Evolutionary conservation across 2,888 invertebrate genomes (phyloP).

Genomic region (Euzetes globulus): DNA sequence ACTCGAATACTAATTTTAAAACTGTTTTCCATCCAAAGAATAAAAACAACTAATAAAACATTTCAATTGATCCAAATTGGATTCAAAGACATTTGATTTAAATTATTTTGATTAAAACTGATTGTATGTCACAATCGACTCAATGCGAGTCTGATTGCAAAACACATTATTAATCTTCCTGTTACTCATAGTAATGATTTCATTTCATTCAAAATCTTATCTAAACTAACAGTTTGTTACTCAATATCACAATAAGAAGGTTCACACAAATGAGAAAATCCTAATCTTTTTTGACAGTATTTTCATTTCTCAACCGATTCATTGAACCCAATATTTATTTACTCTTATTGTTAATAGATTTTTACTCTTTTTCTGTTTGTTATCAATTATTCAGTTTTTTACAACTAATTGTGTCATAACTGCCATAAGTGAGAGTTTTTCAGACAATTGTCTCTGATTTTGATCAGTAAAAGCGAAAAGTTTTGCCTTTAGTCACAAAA

Average conservation of each 20-base stretch:
- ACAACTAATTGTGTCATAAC: not conserved
- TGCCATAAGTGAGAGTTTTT: too few species aligned
- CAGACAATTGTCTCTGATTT: too few species aligned
- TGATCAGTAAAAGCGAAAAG: too few species aligned
- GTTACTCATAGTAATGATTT: not conserved
- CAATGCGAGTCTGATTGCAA: not conserved
- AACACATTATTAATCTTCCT: not conserved
- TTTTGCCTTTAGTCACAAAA: not conserved
- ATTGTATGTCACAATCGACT: not conserved
- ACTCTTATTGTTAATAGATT: not conserved
- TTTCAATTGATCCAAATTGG: not conserved
- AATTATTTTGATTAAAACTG: too few species aligned
- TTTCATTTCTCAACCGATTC: not conserved
- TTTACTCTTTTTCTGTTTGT: not conserved
- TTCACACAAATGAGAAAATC: not conserved
- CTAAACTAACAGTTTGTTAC: not conserved
- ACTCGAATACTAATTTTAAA: not conserved
- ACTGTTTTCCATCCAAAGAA: not conserved
- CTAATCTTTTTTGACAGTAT: not conserved
- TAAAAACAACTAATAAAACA: not conserved
- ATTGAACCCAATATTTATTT: slow-evolving; percentile 1
- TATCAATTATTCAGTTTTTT: not conserved
- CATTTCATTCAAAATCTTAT: not conserved
- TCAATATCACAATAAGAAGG: not conserved
- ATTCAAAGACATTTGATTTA: not conserved